Percentiles rank a stretch among this genome's conserved stretches.
Conservation (phyloP, 2,888 invertebrate genomes). For the Phalera bucephala region DNA sequence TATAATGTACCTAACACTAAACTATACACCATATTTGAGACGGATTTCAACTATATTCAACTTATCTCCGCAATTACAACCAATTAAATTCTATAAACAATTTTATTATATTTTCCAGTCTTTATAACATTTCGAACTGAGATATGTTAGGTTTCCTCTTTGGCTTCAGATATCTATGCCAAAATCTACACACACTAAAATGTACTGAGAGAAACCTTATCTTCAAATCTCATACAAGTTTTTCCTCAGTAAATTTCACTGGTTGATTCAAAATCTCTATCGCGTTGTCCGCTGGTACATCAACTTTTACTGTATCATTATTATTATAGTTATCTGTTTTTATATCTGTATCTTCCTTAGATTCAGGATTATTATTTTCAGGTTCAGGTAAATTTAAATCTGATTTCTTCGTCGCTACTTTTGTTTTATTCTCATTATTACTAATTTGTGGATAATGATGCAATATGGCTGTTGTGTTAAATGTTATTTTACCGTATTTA, state of each 20-base stretch:
- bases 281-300: slow-evolving; percentile 39
- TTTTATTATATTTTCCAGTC: slow-evolving; percentile 46
- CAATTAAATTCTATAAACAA: neutral
- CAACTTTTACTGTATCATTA: slow-evolving; percentile 48
- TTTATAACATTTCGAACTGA: slow-evolving; percentile 57
- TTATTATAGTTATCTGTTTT: slow-evolving; percentile 61
- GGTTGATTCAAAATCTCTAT: slow-evolving; percentile 54
- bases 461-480: slow-evolving; percentile 72
- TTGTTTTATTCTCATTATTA: slow-evolving; percentile 39
- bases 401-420: slow-evolving; percentile 51
- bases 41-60: slow-evolving; percentile 30
- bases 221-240: slow-evolving; percentile 74
- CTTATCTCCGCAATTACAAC: neutral
- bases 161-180: slow-evolving; percentile 38
- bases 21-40: slow-evolving; percentile 28
- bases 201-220: slow-evolving; percentile 50
- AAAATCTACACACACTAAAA: slow-evolving; percentile 44
- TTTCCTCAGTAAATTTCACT: slow-evolving; percentile 73
- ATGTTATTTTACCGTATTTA: slow-evolving; percentile 74
- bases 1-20: slow-evolving; percentile 11
- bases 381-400: slow-evolving; percentile 52
- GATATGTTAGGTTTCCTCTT: slow-evolving; percentile 30
- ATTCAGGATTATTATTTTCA: slow-evolving; percentile 62
- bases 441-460: slow-evolving; percentile 74
- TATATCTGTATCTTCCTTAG: slow-evolving; percentile 15